phyloP scores from a whole-genome alignment of 2,113 vertebrate species.

The Erythrolamprus reginae region DNA sequence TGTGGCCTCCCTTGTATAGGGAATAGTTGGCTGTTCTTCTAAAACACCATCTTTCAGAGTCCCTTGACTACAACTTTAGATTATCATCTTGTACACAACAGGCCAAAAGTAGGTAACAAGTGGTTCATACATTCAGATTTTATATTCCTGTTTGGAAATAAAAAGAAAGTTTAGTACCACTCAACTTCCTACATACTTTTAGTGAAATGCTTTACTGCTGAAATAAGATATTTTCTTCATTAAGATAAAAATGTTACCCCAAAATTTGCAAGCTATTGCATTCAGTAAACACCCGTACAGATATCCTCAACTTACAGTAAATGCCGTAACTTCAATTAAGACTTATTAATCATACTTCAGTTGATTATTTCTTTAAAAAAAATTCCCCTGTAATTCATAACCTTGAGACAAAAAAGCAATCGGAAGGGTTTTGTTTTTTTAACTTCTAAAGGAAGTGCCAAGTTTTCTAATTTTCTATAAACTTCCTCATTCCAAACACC shows the following conservation, averaged over 20 bases:
- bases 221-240: background rate
- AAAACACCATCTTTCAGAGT: background rate
- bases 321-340: background rate
- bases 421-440: background rate
- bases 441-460: conserved; percentile 39
- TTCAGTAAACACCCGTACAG: accelerated
- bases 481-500: conserved; percentile 49
- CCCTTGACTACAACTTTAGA: background rate
- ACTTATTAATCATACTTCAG: background rate
- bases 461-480: conserved; percentile 46
- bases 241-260: background rate
- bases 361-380: background rate
- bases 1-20: background rate
- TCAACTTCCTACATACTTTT: background rate
- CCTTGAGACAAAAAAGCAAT: conserved; percentile 10
- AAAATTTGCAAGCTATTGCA: accelerated
- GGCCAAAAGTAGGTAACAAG: background rate
- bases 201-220: background rate
- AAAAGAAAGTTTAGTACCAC: background rate
- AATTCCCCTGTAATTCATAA: background rate
- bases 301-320: too few relatives aligned
- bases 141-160: background rate
- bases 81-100: background rate
- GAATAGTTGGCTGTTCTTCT: background rate
- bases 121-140: background rate